Evolutionary conservation across 2,797 vertebrate species (phyloP).

Genomic region (Rhinoraja longicauda): DNA sequence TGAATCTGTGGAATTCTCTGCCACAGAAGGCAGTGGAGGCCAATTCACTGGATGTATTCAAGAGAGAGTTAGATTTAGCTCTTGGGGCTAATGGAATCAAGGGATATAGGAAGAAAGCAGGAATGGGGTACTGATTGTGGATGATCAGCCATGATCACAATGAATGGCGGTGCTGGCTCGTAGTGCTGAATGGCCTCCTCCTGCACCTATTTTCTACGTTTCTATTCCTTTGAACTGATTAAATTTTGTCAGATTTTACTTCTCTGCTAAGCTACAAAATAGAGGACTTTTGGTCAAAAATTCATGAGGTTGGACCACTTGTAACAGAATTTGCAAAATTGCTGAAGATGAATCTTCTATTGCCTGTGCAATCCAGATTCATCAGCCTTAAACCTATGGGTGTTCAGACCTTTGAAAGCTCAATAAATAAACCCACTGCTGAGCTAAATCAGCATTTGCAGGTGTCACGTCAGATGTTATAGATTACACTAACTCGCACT

Average conservation of each 20-base stretch:
- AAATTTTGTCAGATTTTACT: background rate
- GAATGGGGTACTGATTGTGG: too few relatives aligned
- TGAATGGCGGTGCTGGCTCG: too few relatives aligned
- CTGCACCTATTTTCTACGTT: too few relatives aligned
- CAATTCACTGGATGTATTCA: too few relatives aligned
- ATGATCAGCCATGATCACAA: too few relatives aligned
- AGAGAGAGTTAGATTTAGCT: too few relatives aligned
- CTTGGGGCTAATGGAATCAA: too few relatives aligned
- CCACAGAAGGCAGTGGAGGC: too few relatives aligned
- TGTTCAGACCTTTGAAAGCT: background rate
- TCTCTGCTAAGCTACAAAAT: background rate
- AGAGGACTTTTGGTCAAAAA: background rate
- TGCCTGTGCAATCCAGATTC: too few relatives aligned
- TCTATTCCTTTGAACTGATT: background rate
- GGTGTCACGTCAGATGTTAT: conserved; percentile 3
- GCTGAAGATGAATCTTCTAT: background rate
- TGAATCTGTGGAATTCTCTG: too few relatives aligned
- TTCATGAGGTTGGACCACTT: background rate
- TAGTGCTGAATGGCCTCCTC: too few relatives aligned
- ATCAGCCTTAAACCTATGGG: background rate
- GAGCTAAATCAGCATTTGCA: background rate
- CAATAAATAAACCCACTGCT: background rate
- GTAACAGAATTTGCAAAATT: background rate
- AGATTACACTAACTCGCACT: background rate
- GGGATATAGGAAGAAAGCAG: too few relatives aligned